Conservation (phyloP, 2,113 vertebrate genomes). For the Callionymus lyra region DNA sequence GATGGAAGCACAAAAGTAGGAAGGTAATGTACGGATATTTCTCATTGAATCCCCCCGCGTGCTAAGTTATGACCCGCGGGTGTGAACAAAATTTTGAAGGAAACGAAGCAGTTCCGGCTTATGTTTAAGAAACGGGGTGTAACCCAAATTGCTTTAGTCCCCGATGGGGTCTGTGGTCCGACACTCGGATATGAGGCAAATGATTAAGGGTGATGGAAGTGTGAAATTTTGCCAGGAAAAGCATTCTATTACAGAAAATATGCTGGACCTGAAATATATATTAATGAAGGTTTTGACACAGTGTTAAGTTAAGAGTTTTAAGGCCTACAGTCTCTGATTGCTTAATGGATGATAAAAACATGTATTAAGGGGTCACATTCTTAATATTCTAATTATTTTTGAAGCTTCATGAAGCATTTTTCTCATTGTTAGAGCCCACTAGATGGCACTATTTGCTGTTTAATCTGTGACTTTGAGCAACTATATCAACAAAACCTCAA, state of each 20-base stretch:
- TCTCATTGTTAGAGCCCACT: too few species aligned
- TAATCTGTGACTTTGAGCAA: too few species aligned
- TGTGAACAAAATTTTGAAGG: constrained; percentile 7
- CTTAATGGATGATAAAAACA: too few species aligned
- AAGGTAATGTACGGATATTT: constrained; percentile 13
- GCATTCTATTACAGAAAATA: too few species aligned
- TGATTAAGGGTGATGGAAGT: constrained; percentile 4
- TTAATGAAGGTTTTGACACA: constrained; percentile 9
- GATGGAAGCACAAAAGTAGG: not conserved
- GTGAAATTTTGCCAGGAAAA: too few species aligned
- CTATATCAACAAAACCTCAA: too few species aligned
- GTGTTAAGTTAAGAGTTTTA: too few species aligned
- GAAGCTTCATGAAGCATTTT: too few species aligned
- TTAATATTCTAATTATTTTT: too few species aligned
- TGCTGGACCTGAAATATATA: not conserved
- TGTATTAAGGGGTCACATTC: too few species aligned
- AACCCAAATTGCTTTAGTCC: constrained; percentile 18
- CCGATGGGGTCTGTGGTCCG: constrained; percentile 32
- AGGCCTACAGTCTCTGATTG: too few species aligned
- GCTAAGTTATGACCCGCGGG: constrained; percentile 4
- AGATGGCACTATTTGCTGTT: too few species aligned
- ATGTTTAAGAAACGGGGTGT: constrained; percentile 5
- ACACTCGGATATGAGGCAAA: constrained; percentile 21
- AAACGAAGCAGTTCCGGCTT: constrained; percentile 4
- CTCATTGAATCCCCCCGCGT: constrained; percentile 1